A percentile compares a stretch with the other conserved stretches of the same genome.
phyloP scores from a whole-genome alignment of 2,113 vertebrate species.

The Peromyscus maniculatus region DNA sequence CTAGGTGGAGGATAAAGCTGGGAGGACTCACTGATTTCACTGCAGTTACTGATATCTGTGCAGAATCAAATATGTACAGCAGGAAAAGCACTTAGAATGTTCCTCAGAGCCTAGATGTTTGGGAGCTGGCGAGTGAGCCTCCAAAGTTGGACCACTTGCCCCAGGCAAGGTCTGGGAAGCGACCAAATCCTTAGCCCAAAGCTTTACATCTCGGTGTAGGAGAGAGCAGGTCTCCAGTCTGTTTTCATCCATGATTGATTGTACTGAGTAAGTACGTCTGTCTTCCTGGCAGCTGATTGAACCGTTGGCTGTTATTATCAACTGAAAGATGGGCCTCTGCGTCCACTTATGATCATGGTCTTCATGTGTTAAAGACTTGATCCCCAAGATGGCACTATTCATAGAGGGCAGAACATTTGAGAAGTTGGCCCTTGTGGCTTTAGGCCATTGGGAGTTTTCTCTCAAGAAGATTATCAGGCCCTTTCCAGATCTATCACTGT shows the following conservation, averaged over 20 bases:
- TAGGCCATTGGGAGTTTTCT: neutral
- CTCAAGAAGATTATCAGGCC: neutral
- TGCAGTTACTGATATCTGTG: neutral
- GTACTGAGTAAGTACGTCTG: neutral
- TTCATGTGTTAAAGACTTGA: neutral
- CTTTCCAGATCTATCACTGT: neutral
- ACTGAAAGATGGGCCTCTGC: neutral
- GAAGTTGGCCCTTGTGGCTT: neutral
- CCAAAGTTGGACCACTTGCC: neutral
- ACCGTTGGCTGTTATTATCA: neutral
- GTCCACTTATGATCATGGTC: neutral
- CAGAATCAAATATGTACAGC: conserved; percentile 36
- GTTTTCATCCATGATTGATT: neutral
- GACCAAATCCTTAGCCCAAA: neutral
- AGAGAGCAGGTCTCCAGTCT: neutral
- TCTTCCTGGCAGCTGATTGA: neutral
- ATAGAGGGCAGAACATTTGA: neutral
- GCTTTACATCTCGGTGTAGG: neutral
- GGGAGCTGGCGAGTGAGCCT: neutral
- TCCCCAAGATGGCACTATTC: neutral
- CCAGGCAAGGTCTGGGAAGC: neutral
- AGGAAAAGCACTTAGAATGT: neutral
- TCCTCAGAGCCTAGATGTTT: neutral
- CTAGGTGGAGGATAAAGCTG: neutral
- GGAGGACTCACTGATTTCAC: neutral